Percentiles rank a stretch among this genome's conserved stretches.
Evolutionary conservation across 2,888 invertebrate genomes (phyloP).

Genomic region (Parnassius orleans): DNA sequence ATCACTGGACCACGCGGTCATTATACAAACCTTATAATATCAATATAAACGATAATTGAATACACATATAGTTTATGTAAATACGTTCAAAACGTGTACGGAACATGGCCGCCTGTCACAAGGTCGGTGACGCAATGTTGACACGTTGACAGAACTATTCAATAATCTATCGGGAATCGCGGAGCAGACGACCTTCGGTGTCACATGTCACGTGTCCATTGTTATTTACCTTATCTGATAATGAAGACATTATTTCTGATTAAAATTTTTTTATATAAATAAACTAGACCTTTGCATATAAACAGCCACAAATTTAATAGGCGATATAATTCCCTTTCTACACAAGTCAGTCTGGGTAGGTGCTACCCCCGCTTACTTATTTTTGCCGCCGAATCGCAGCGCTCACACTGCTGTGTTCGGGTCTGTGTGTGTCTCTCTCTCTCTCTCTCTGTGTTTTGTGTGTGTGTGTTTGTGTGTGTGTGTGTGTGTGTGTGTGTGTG

Average conservation of each 20-base stretch:
- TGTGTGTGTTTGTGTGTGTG: too few species aligned
- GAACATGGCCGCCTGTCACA: conserved; percentile 10
- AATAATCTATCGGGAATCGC: conserved; percentile 28
- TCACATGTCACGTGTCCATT: conserved; percentile 32
- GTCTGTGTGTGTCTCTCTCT: too few species aligned
- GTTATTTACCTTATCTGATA: conserved; percentile 20
- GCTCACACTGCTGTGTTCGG: too few species aligned
- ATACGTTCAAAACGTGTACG: neutral
- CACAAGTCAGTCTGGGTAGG: too few species aligned
- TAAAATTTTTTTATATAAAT: neutral
- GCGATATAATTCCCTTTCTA: neutral
- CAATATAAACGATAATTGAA: neutral
- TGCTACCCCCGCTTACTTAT: too few species aligned
- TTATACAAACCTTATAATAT: too few species aligned
- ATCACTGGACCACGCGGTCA: too few species aligned
- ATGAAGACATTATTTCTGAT: neutral
- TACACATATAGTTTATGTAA: conserved; percentile 1
- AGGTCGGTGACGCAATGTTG: conserved; percentile 59
- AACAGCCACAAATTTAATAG: too few species aligned
- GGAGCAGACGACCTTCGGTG: conserved; percentile 41
- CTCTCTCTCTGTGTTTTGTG: too few species aligned
- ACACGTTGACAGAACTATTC: conserved; percentile 56
- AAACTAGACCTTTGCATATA: too few species aligned
- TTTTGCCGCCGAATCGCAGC: too few species aligned
- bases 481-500: too few species aligned